phyloP scores from a whole-genome alignment of 2,888 invertebrate genomes.

The Cotesia congregata region DNA sequence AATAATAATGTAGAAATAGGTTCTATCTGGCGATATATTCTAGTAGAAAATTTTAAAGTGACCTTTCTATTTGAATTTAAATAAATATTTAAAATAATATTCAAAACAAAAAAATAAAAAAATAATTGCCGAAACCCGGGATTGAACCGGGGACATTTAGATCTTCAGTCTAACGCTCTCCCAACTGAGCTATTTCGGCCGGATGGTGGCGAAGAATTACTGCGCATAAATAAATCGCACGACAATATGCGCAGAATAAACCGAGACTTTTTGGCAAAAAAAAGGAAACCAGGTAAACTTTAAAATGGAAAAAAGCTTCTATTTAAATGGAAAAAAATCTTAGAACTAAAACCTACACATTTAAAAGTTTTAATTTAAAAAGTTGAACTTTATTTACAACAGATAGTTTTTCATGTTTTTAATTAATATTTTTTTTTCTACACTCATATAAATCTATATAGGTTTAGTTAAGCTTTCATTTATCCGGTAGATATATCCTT shows the following conservation, averaged over 20 bases:
- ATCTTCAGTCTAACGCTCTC: conserved; percentile 1
- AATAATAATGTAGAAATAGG: too few relatives aligned
- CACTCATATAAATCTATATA: not conserved
- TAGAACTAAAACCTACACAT: not conserved
- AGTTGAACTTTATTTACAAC: not conserved
- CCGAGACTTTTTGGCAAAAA: not conserved
- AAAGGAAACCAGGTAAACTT: not conserved
- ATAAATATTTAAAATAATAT: too few relatives aligned
- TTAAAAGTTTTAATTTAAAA: conserved; percentile 1
- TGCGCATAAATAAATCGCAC: not conserved
- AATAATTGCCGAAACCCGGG: not conserved
- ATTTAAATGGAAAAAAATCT: not conserved
- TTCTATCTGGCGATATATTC: too few relatives aligned
- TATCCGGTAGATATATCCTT: not conserved
- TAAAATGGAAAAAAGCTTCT: not conserved
- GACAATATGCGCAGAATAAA: not conserved
- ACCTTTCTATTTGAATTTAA: too few relatives aligned
- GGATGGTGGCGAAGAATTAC: not conserved
- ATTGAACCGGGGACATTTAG: conserved; percentile 1
- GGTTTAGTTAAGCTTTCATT: conserved; percentile 3
- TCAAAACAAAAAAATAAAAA: not conserved
- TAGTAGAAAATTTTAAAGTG: too few relatives aligned
- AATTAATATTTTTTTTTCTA: not conserved
- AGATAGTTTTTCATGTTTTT: not conserved
- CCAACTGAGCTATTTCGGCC: conserved; percentile 1